Base-by-base conservation (phyloP, 2,113 vertebrate species). In the Pedetes capensis region DNA sequence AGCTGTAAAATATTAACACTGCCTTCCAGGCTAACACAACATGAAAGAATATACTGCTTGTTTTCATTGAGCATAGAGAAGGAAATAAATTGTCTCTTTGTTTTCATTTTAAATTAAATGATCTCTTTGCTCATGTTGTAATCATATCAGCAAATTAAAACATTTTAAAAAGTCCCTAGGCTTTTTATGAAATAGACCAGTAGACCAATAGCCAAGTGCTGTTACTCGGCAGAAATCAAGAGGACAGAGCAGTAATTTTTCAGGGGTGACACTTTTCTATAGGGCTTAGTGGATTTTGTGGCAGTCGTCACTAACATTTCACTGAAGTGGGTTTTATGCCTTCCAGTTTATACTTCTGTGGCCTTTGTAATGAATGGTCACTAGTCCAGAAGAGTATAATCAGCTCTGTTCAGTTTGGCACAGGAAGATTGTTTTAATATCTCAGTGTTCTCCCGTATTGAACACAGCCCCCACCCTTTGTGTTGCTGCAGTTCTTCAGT, bases 401-500 rank as follows among this genome's bases (percentile, higher is more conserved):
- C 27, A 37, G 29, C 32, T 71, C 66, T 82, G 42, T 42, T 75
- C 9, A 84, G 22, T 32, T 37, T 34, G n/a, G 69, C 39, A 53
- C 3, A 13, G 39, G 51, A n/a, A 69, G 57, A 44, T 66, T 44
- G 53, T 72, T 92, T 84, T 90, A 87, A 81, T 7, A 22, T 23
- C 61, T 80, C 23, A 42, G 39, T 57, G 4, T 75, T 88, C 29
- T 39, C 34, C 78, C 29, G 7, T 59, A 9, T n/a, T 71, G 42
- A 78, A 1, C 55, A 59, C 29, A 51, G 66, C 22, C 14, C 18
- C 8, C 32, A 25, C 44, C 39, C 25, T 20, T 83, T 93, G 22
- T 96, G 12, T 88, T 79, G 44, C 37, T 1, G 32, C 97, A 99
- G 99, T 99, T 99, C 96, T 99, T 99, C 98, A 99, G 98, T 1